phyloP scores from a whole-genome alignment of 1,140 invertebrate species.

The Drosophila ironensis region DNA sequence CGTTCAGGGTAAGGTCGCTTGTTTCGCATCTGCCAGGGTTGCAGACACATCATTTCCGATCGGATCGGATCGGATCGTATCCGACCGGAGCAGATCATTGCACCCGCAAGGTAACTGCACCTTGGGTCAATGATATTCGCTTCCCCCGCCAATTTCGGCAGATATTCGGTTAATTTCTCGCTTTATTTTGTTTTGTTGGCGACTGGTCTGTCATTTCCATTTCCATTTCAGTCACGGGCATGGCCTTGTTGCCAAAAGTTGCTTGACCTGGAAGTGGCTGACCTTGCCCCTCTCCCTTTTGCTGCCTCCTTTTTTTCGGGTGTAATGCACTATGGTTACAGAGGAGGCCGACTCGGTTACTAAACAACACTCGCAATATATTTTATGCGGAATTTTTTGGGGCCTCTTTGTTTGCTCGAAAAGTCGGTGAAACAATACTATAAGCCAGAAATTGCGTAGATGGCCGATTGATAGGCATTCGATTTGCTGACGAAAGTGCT shows the following conservation, averaged over 20 bases:
- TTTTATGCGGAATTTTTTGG: background rate
- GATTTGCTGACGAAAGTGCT: background rate
- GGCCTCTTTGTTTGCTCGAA: constrained; percentile 13
- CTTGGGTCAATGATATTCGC: constrained; percentile 71
- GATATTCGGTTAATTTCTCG: constrained; percentile 24
- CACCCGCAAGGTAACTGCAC: constrained; percentile 74
- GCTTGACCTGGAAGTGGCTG: constrained; percentile 68
- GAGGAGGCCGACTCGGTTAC: constrained; percentile 16
- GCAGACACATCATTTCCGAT: constrained; percentile 23
- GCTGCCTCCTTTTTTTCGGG: constrained; percentile 25
- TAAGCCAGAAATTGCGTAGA: background rate
- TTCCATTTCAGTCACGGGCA: constrained; percentile 43
- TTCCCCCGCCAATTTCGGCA: constrained; percentile 26
- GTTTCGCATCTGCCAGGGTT: constrained; percentile 52
- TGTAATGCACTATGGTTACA: constrained; percentile 62
- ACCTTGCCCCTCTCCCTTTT: constrained; percentile 5
- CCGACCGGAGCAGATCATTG: constrained; percentile 50
- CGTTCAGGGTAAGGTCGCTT: constrained; percentile 23
- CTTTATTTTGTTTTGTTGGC: constrained; percentile 23
- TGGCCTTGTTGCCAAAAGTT: constrained; percentile 55
- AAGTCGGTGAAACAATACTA: constrained; percentile 11
- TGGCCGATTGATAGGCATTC: constrained; percentile 1
- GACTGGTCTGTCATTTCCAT: constrained; percentile 36
- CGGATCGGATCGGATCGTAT: constrained; percentile 9
- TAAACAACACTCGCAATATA: constrained; percentile 1